These are phyloP conservation scores for Calephelis perditalis DNA, from an alignment of 2,888 invertebrate species.

Conservation along the genomic window DNA sequence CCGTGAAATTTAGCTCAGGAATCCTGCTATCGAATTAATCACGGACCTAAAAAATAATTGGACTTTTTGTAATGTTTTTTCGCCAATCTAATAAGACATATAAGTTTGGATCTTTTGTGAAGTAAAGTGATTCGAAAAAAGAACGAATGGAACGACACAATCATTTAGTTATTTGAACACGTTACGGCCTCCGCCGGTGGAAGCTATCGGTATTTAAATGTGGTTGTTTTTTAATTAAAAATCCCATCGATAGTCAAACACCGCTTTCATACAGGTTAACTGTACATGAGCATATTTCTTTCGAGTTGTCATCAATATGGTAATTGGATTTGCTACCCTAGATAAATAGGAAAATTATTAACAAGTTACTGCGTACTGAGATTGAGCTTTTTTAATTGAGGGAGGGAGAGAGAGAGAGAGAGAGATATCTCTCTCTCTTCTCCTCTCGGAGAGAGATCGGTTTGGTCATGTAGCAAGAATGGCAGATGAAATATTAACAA, in stretches of 20 bases:
- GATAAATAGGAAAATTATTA: too few species aligned
- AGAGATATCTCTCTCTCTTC: too few species aligned
- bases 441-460: too few species aligned
- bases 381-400: too few species aligned
- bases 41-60: constrained; percentile 24
- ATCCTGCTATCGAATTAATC: constrained; percentile 40
- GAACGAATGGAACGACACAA: constrained; percentile 1
- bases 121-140: constrained; percentile 2
- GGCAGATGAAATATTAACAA: too few species aligned
- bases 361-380: too few species aligned
- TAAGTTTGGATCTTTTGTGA: constrained; percentile 6
- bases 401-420: too few species aligned
- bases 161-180: constrained; percentile 12
- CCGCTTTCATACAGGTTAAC: constrained; percentile 59
- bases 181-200: constrained; percentile 45
- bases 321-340: too few species aligned
- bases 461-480: too few species aligned
- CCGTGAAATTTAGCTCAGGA: constrained; percentile 48
- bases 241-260: constrained; percentile 47
- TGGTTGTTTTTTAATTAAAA: constrained; percentile 2
- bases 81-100: constrained; percentile 15
- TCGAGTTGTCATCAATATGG: too few species aligned
- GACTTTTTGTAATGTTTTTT: constrained; percentile 20
- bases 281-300: constrained; percentile 20
- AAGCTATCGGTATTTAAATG: constrained; percentile 2